Conservation (phyloP, 2,113 vertebrate genomes). For the Crotalus horridus region DNA sequence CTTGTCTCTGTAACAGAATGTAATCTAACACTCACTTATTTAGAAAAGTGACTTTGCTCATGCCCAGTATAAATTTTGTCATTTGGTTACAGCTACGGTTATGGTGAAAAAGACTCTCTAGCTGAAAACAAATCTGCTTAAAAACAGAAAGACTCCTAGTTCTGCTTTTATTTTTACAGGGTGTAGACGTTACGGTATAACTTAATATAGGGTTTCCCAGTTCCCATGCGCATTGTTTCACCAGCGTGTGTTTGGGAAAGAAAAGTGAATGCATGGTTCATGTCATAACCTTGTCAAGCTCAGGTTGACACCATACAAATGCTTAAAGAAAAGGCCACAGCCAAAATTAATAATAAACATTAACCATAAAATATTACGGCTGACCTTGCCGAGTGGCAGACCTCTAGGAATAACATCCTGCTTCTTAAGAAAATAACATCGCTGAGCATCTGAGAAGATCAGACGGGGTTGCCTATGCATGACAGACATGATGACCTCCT, state of each 20-base stretch:
- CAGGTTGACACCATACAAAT: conserved; percentile 56
- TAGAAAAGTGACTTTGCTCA: not conserved
- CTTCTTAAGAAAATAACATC: conserved; percentile 69
- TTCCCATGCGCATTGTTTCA: conserved; percentile 58
- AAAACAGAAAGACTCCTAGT: conserved; percentile 24
- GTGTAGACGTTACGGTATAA: conserved; percentile 56
- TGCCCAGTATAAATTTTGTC: not conserved
- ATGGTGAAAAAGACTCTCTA: not conserved
- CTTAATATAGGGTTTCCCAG: conserved; percentile 51
- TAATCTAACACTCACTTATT: not conserved
- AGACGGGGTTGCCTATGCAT: conserved; percentile 46
- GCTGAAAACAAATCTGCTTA: conserved; percentile 45
- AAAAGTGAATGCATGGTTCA: conserved; percentile 51
- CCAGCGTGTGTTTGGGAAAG: conserved; percentile 56
- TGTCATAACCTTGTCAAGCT: conserved; percentile 64
- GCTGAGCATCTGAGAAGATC: conserved; percentile 54
- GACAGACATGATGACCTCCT: conserved; percentile 49
- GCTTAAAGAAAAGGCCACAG: conserved; percentile 64
- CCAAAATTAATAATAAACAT: conserved; percentile 70
- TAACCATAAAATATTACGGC: conserved; percentile 64
- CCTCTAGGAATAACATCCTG: conserved; percentile 71
- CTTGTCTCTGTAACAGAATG: not conserved
- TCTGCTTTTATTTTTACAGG: conserved; percentile 34
- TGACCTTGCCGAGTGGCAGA: conserved; percentile 64
- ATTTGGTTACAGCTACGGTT: not conserved